Conservation (phyloP, 2,888 invertebrate species). For the Lingula anatina region DNA sequence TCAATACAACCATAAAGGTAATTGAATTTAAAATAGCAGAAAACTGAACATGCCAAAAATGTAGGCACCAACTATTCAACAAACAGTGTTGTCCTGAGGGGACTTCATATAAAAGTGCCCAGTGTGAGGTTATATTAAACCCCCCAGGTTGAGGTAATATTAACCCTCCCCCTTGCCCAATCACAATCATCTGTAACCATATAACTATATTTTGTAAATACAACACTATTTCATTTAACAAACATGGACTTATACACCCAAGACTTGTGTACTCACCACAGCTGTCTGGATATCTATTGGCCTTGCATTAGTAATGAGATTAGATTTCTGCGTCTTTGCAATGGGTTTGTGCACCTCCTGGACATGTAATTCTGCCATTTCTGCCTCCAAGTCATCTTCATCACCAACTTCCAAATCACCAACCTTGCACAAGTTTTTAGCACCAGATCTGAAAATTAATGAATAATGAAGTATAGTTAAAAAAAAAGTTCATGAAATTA, state of each 20-base stretch:
- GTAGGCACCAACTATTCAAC: no score
- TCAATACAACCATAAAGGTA: neutral
- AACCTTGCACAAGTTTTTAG: no score
- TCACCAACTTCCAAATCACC: constrained; percentile 41
- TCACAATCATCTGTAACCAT: neutral
- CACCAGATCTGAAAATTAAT: no score
- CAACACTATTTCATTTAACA: neutral
- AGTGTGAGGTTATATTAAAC: no score
- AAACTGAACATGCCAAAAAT: no score
- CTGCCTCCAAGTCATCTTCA: constrained; percentile 33
- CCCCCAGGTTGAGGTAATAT: no score
- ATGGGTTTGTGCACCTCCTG: constrained; percentile 5
- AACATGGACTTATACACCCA: neutral
- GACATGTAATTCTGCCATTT: constrained; percentile 27
- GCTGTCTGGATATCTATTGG: constrained; percentile 42
- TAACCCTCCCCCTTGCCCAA: neutral
- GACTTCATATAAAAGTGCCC: no score
- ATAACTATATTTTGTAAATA: neutral
- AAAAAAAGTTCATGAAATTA: no score
- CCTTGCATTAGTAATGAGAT: neutral
- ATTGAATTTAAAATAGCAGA: no score
- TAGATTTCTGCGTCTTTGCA: neutral
- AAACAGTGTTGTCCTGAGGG: no score
- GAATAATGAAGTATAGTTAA: no score
- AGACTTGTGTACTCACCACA: constrained; percentile 22